Evolutionary conservation across 2,888 invertebrate genomes (phyloP), one percentile per base, ranked within the genome.

Genomic region (Tetragonisca angustula): DNA sequence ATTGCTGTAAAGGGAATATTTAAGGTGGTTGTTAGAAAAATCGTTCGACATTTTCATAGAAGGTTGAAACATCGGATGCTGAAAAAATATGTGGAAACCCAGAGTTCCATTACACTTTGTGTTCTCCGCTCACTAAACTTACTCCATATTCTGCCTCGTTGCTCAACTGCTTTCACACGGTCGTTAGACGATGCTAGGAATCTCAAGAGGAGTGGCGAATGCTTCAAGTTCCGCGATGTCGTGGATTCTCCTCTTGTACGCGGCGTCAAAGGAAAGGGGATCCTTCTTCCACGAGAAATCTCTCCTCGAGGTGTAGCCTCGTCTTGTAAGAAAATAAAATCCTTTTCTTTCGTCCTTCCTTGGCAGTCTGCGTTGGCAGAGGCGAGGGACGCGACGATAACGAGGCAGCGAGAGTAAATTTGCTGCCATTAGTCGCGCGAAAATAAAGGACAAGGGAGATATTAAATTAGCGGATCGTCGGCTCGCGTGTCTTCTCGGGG

Each of bases 371-470:
- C 52, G 77, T 54, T 11, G 79, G 81, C 73, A 75, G 64, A 86
- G 79, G 76, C 82, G 64, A 83, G 73, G 61, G 76, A 78, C 79
- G 79, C 84, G 78, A 85, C 88, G 93, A 93, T 93, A 93, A 93
- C 91, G 91, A 91, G 89, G 88, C 91, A 84, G 89, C 91, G 91
- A 92, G 92, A 74, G 93, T 94, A 93, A 93, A 94, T 93, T 93
- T 92, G 93, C 93, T 92, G 93, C 93, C 93, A 93, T 94, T 94
- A 94, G 93, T 92, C 89, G 91, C 87, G 91, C 90, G 93, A 92
- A 93, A 93, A 93, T 94, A 94, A 94, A 93, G 92, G 90, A 93
- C 91, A 91, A 90, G 89, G 89, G 90, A 91, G 93, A 93, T 93
- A 94, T 94, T 94, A 93, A 94, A 94, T 94, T 94, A 93, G 92